Conservation (phyloP, 2,113 vertebrate genomes). For the Scalopus aquaticus region DNA sequence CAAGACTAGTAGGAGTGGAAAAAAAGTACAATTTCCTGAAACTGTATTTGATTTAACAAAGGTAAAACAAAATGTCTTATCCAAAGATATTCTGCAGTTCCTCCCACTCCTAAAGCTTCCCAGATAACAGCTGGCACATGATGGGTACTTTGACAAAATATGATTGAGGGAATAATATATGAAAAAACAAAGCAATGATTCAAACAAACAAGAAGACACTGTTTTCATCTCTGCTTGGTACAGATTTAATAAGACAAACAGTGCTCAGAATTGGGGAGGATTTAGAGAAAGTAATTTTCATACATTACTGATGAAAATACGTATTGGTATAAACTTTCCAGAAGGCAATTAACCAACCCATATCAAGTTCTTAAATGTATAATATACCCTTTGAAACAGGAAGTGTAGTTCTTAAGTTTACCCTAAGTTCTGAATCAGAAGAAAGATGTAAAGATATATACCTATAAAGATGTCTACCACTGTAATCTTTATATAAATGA, state of each 20-base stretch:
- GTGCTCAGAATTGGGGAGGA: not conserved
- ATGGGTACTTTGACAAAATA: slow-evolving; percentile 25
- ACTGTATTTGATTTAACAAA: not conserved
- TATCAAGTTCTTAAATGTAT: slow-evolving; percentile 17
- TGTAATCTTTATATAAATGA: not conserved
- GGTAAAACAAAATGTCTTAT: not conserved
- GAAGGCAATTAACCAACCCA: slow-evolving; percentile 31
- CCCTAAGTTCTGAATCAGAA: not conserved
- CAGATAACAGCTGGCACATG: not conserved
- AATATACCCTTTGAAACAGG: not conserved
- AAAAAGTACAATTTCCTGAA: slow-evolving; percentile 17
- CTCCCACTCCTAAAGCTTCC: not conserved
- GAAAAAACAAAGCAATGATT: not conserved
- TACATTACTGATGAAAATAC: not conserved
- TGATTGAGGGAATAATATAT: not conserved
- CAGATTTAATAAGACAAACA: not conserved
- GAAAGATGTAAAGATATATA: not conserved
- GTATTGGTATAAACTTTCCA: slow-evolving; percentile 8
- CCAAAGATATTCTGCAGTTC: not conserved
- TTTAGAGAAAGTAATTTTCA: not conserved
- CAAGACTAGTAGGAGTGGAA: not conserved
- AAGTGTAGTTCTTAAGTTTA: slow-evolving; percentile 24
- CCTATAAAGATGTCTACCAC: not conserved
- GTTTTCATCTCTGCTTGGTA: slow-evolving; percentile 9
- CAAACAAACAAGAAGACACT: not conserved